Base-by-base conservation (phyloP, 2,113 vertebrate genomes). In the Ictalurus punctatus region DNA sequence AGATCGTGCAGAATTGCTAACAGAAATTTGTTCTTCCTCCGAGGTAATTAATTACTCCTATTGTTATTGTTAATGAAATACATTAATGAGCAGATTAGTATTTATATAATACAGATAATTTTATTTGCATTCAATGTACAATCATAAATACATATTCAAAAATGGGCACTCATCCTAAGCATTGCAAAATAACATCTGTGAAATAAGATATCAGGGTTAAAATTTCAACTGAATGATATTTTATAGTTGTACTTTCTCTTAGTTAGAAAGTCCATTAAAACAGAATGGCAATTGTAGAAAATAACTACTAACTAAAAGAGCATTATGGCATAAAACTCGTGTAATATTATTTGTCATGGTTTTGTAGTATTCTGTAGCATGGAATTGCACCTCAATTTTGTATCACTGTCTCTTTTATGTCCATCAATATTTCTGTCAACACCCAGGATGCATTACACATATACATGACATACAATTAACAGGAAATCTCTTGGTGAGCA, bases 61-160 rank as follows among this genome's bases (percentile, higher is more conserved):
- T 79, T 79, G 76, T 37, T 73, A 73, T 3, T 74, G 71, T 40
- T 40, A 21, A 37, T 13, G 2, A 74, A 37, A 23, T 78, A 23
- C 34, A 69, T 63, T 21, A 17, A 48, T 63, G 3, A 86, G 4
- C 21, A 59, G 34, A 56, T 58, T 52, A 30, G 3, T 79, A 63
- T 65, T 87, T 80, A 8, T 63, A 61, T 9, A 74, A 61, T 59
- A 83, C 3, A 76, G 54, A 59, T 10, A 63, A 63, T 65, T 88
- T 88, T 84, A 88, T 88, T 84, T 84, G 37, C 54, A 54, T 61
- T 83, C 30, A 87, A 69, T 82, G 37, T 76, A 84, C 67, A 84
- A n/a, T 76, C 87, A 88, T 88, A 84, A 84, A 88, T 88, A 88
- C 67, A 84, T 76, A 27, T 76, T 52, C 56, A 63, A 63, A 76